Conservation (phyloP, 2,797 vertebrate genomes). For the Morus bassanus region DNA sequence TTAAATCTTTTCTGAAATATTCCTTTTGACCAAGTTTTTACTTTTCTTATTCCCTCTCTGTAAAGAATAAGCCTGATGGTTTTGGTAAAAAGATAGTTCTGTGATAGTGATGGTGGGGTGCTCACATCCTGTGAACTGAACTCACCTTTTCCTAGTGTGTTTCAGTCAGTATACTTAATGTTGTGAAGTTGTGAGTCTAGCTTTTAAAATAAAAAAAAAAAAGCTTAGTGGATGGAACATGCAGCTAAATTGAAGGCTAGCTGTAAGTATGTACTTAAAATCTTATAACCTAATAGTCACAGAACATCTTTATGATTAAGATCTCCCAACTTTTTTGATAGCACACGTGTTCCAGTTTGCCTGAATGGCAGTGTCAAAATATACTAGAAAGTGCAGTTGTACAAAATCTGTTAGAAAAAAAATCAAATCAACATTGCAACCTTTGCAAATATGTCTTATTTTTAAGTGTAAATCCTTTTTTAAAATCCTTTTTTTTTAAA, state of each 20-base stretch:
- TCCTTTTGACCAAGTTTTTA: neutral
- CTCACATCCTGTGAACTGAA: neutral
- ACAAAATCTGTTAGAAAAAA: neutral
- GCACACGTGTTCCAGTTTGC: neutral
- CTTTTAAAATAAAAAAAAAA: neutral
- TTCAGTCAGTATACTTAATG: neutral
- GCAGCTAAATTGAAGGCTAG: neutral
- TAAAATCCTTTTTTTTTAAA: fast-evolving
- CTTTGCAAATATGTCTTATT: neutral
- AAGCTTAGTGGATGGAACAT: no score
- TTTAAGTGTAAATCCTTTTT: fast-evolving
- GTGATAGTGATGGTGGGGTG: neutral
- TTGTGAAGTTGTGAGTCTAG: neutral
- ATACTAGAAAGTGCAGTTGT: neutral
- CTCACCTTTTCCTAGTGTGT: neutral
- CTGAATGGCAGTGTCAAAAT: neutral
- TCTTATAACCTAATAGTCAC: neutral
- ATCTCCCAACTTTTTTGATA: neutral
- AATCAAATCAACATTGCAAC: neutral
- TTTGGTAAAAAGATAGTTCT: neutral
- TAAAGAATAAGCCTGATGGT: neutral
- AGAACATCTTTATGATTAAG: neutral
- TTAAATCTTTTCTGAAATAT: neutral
- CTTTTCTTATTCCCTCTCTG: neutral
- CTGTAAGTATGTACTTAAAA: neutral